Evolutionary conservation across 2,797 vertebrate species (phyloP), one percentile per base, ranked within the genome.

Genomic region (Peromyscus attwateri): DNA sequence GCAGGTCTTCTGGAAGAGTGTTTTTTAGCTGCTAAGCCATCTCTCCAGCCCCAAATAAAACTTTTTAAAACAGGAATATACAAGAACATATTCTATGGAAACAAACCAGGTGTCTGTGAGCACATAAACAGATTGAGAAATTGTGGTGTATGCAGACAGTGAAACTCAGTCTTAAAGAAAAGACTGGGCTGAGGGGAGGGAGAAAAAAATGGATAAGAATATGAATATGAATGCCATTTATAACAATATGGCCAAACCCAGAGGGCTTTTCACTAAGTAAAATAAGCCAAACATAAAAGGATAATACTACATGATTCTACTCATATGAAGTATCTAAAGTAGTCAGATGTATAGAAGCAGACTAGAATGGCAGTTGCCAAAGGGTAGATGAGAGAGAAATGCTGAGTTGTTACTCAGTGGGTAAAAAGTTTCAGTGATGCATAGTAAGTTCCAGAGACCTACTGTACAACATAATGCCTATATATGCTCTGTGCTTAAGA

Each of bases 241-340:
- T 84, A 55, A 68, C 60, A 91, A 60, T 40, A 60, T 94, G 57
- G 64, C 31, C 70, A n/a, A 81, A 52, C 40, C 37, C 43, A 31
- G 73, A 79, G 80, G n/a, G 76, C 71, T 62, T 49, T 71, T 71
- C 31, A 9, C 68, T 83, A 55, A 75, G 13, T 83, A 34, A 84
- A 90, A 77, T 68, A 90, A 84, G 60, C 46, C 25, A 76, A 10
- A 46, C 68, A 76, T 27, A 57, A 52, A 85, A 55, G 37, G 66
- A 75, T 70, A 92, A 34, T 68, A 76, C 12, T 89, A 2, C 6
- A 57, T 90, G 17, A 82, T 92, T 92, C 57, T 77, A 60, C 60
- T 89, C 92, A 66, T 88, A 73, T 89, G 70, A 92, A 49, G 16
- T 92, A 87, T 87, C 89, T 83, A 88, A 95, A 92, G 52, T 40